A percentile compares a stretch with the other conserved stretches of the same genome.
phyloP scores from a whole-genome alignment of 2,113 vertebrate species.

The Chloropsis hardwickii region DNA sequence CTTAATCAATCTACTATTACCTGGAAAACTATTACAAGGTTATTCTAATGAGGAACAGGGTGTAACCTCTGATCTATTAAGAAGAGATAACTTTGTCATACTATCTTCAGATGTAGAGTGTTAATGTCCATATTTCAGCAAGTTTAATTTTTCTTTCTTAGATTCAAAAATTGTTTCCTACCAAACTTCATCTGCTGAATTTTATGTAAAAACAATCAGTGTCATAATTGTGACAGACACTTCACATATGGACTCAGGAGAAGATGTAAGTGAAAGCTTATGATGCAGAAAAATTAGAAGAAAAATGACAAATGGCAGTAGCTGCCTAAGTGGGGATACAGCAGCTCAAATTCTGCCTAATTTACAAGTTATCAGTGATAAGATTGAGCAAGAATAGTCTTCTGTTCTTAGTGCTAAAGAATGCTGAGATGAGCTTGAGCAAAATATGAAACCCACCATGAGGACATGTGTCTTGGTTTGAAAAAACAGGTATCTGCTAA shows the following conservation, averaged over 20 bases:
- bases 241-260: background rate
- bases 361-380: background rate
- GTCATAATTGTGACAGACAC: background rate
- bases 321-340: rapidly evolving
- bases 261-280: background rate
- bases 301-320: background rate
- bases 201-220: background rate
- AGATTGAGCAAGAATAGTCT: background rate
- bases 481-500: too few relatives aligned
- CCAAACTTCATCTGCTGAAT: background rate
- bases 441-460: background rate
- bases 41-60: background rate
- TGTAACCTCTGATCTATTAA: background rate
- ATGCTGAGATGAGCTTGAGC: background rate
- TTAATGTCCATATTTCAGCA: background rate
- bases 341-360: background rate
- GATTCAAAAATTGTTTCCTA: background rate
- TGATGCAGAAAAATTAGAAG: background rate
- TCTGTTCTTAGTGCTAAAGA: background rate
- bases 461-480: too few relatives aligned
- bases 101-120: background rate
- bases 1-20: background rate
- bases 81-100: background rate
- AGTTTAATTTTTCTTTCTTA: background rate
- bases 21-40: background rate